Percentiles rank a stretch among this genome's conserved stretches.
These are phyloP conservation scores for Lycodopsis pacificus DNA, from an alignment of 2,797 vertebrate species.

Conservation along the genomic window DNA sequence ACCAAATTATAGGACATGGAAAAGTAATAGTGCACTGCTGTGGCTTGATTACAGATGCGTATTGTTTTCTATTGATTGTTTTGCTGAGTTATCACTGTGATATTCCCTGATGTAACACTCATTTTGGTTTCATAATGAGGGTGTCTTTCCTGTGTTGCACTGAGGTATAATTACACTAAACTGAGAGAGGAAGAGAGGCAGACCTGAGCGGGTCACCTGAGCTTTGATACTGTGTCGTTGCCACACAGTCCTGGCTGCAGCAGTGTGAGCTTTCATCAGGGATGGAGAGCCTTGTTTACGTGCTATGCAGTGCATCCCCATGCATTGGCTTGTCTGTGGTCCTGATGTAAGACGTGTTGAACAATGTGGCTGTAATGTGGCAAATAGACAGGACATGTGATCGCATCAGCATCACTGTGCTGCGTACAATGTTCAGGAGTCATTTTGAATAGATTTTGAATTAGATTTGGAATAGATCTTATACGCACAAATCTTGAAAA, in stretches of 20 bases:
- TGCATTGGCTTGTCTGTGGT: conserved; percentile 26
- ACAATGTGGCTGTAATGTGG: conserved; percentile 36
- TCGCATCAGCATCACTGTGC: background rate
- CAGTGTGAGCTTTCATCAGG: conserved; percentile 47
- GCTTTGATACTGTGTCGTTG: conserved; percentile 30
- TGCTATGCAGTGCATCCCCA: conserved; percentile 19
- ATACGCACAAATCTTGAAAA: background rate
- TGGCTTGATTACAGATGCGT: background rate
- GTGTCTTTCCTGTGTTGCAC: conserved; percentile 14
- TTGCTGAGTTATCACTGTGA: conserved; percentile 14
- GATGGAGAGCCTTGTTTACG: conserved; percentile 49
- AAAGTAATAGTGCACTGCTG: background rate
- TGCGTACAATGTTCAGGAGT: conserved; percentile 11
- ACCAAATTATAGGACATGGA: conserved; percentile 13
- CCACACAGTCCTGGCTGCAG: conserved; percentile 47
- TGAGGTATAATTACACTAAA: conserved; percentile 27
- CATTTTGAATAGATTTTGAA: too few species aligned
- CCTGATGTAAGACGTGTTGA: conserved; percentile 27
- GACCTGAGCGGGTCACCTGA: conserved; percentile 48
- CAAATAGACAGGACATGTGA: conserved; percentile 33
- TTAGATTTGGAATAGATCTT: conserved; percentile 10
- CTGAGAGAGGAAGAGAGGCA: conserved; percentile 4
- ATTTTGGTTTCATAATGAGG: conserved; percentile 4
- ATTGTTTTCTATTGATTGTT: conserved; percentile 14
- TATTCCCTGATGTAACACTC: conserved; percentile 18